These are phyloP conservation scores for Balaenoptera acutorostrata DNA, from an alignment of 2,113 vertebrate genomes.

Conservation along the genomic window DNA sequence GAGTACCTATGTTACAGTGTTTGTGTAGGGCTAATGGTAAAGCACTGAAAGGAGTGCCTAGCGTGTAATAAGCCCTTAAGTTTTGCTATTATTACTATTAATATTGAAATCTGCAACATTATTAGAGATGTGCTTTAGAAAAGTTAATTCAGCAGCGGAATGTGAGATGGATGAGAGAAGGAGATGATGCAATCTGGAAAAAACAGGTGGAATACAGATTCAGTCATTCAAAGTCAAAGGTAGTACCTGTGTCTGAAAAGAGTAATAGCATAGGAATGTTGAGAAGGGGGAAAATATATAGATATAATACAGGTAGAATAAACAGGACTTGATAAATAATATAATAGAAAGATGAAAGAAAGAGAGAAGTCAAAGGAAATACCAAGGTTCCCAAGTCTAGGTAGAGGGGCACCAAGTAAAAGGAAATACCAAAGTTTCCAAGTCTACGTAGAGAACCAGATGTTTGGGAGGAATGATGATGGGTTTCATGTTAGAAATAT, in stretches of 20 bases:
- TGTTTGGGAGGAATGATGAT: slow-evolving; percentile 24
- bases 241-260: not conserved
- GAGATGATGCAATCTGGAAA: not conserved
- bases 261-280: not conserved
- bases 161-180: not conserved
- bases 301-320: not conserved
- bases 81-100: not conserved
- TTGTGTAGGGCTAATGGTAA: not conserved
- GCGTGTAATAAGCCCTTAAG: not conserved
- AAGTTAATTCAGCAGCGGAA: not conserved
- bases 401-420: slow-evolving; percentile 22
- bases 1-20: not conserved
- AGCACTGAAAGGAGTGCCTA: not conserved
- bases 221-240: not conserved
- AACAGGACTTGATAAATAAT: not conserved
- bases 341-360: not conserved
- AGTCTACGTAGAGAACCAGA: slow-evolving; percentile 24
- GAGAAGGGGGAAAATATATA: not conserved
- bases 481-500: slow-evolving; percentile 49
- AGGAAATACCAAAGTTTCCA: not conserved
- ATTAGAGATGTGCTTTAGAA: not conserved
- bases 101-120: not conserved
- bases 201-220: not conserved
- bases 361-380: slow-evolving; percentile 27
- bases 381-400: not conserved